Base-by-base conservation (phyloP, 2,797 vertebrate genomes). In the Typhlichthys eigenmanni region DNA sequence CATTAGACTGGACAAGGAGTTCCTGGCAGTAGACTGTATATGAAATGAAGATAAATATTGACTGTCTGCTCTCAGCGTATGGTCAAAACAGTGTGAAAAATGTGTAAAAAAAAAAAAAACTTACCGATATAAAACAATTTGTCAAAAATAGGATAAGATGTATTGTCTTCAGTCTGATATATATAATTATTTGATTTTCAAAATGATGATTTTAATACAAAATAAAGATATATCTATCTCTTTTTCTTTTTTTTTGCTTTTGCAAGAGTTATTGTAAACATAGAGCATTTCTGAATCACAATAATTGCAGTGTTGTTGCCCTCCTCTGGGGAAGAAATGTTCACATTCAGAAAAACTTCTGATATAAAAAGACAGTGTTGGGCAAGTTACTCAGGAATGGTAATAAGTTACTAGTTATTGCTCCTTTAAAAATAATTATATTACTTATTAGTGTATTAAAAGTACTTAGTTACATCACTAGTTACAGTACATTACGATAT, bases 91-190 rank as follows among this genome's bases (percentile, higher is more conserved):
- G 34, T 38, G 3, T 38, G 34, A 13, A 51, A 29, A 3, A 34
- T 4, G 69, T 74, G 52, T 73, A 75, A 71, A 74, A 47, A 69
- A 52, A 19, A 19, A 1, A 19, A 19, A 1, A 19, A 19, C 19
- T 2, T 19, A 19, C 19, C 19, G 19, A 19, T 19, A 19, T 19
- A 19, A 19, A 19, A 19, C 19, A 1, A 19, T 24, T 24, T 24
- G 2, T 24, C 2, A 24, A 24, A 3, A 24, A 3, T 24, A 3
- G 19, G 19, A 24, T 24, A 24, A 3, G 19, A 24, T 24, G 19
- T 24, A 19, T 17, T 10, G 14, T 51, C 14, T 49, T 12, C 2
- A 49, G 13, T 49, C n/a, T 49, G 12, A 1, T 24, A 24, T 24
- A 19, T 4, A 13, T 49, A 49, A 14, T 49, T 49, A 38, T 7